phyloP scores from a whole-genome alignment of 2,797 vertebrate species.

The Eupleurogrammus muticus region DNA sequence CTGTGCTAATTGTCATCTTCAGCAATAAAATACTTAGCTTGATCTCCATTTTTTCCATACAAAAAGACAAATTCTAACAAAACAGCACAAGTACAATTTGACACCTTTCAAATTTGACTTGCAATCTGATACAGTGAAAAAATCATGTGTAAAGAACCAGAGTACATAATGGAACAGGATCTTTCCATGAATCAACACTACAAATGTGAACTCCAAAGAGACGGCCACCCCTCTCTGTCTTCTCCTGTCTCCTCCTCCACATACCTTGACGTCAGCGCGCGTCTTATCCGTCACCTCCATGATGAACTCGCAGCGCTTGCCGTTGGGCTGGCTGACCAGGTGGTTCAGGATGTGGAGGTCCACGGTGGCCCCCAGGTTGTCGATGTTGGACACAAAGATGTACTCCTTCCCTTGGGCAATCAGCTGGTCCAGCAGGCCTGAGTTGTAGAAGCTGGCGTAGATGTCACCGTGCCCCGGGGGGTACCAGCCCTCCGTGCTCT shows the following conservation, averaged over 20 bases:
- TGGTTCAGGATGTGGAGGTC: constrained; percentile 96
- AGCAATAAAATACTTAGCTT: too few relatives aligned
- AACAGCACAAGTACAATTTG: too few relatives aligned
- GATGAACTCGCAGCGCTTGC: constrained; percentile 94
- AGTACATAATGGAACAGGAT: not conserved
- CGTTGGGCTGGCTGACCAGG: constrained; percentile 92
- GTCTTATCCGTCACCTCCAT: constrained; percentile 99
- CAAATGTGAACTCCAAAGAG: not conserved
- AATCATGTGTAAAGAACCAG: not conserved
- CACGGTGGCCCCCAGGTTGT: constrained; percentile 96
- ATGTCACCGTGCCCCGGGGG: constrained; percentile 96
- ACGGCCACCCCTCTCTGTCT: too few relatives aligned
- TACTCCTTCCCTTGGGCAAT: constrained; percentile 93
- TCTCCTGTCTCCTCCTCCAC: not conserved
- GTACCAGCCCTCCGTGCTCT: constrained; percentile 93
- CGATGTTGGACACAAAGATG: constrained; percentile 97
- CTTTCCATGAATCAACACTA: not conserved
- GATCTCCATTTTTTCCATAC: too few relatives aligned
- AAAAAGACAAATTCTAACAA: not conserved
- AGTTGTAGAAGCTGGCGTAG: constrained; percentile 95
- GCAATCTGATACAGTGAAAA: not conserved
- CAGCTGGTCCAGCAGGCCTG: constrained; percentile 91
- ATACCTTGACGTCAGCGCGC: constrained; percentile 95
- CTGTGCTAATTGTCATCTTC: too few relatives aligned
- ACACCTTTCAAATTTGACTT: too few relatives aligned